Evolutionary conservation across 2,888 invertebrate species (phyloP).

Genomic region (Marronus borbonicus): DNA sequence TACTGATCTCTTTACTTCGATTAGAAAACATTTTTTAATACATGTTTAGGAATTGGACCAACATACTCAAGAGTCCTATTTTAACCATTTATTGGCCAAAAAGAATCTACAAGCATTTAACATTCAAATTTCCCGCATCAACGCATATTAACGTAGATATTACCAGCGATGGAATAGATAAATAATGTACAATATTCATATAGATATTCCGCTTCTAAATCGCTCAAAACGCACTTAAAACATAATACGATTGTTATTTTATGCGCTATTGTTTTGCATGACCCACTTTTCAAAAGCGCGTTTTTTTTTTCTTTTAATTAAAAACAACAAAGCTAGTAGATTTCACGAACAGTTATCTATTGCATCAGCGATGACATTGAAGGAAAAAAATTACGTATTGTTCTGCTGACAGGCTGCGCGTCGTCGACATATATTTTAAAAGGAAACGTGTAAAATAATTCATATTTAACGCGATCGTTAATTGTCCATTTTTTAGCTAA

Average conservation of each 20-base stretch:
- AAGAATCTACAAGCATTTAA: too few species aligned
- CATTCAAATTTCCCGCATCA: too few species aligned
- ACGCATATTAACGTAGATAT: too few species aligned
- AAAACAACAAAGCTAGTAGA: conserved; percentile 32
- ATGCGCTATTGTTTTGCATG: conserved; percentile 37
- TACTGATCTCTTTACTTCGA: too few species aligned
- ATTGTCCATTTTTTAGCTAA: too few species aligned
- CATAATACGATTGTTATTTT: conserved; percentile 35
- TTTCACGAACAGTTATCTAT: conserved; percentile 34
- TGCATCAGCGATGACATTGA: conserved; percentile 36
- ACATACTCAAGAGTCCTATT: too few species aligned
- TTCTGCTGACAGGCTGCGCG: not conserved
- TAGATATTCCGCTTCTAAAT: not conserved
- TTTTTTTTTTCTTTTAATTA: conserved; percentile 24
- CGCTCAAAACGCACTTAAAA: conserved; percentile 24
- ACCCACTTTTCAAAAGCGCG: conserved; percentile 40
- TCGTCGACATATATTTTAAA: not conserved
- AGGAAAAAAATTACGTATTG: conserved; percentile 16
- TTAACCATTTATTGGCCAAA: too few species aligned
- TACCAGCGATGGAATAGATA: too few species aligned
- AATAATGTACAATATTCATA: conserved; percentile 49
- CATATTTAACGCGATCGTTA: too few species aligned
- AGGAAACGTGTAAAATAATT: too few species aligned
- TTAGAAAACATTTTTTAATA: too few species aligned
- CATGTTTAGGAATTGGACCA: too few species aligned